Percentiles rank a stretch among this genome's conserved stretches.
Conservation (phyloP, 2,797 vertebrate species). For the Lagodon rhomboides region DNA sequence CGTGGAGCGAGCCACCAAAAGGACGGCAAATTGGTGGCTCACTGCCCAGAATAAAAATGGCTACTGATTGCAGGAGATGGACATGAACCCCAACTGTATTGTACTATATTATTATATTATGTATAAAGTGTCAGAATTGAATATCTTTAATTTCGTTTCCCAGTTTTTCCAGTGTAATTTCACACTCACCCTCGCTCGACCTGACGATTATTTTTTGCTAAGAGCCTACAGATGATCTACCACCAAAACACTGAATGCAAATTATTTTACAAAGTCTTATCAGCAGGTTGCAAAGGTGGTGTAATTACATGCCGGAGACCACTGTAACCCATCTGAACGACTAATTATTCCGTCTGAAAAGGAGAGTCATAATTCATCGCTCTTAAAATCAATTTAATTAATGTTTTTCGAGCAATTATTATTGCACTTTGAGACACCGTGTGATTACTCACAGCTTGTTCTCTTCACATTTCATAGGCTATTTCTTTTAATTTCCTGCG, state of each 20-base stretch:
- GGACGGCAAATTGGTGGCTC: too few species aligned
- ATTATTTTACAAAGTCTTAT: neutral
- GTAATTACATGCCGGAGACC: neutral
- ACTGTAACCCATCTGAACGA: neutral
- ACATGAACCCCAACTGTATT: too few species aligned
- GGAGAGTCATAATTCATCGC: neutral
- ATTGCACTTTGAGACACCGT: neutral
- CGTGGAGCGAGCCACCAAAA: too few species aligned
- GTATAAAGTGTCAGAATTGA: too few species aligned
- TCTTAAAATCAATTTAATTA: neutral
- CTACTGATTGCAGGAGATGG: too few species aligned
- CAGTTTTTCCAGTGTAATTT: neutral
- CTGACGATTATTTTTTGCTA: neutral
- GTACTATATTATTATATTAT: too few species aligned
- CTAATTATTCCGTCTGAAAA: neutral
- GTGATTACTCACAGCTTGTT: conserved; percentile 10
- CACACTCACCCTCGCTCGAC: neutral
- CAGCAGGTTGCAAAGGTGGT: neutral
- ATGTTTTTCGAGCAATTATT: neutral
- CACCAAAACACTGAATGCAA: neutral
- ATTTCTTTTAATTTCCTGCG: neutral
- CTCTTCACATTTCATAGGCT: neutral
- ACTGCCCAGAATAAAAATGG: too few species aligned
- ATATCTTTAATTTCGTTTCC: too few species aligned
- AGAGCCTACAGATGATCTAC: neutral